These are phyloP conservation scores for Brachynemurus nebulosus DNA, from an alignment of 2,888 invertebrate genomes.

Conservation along the genomic window DNA sequence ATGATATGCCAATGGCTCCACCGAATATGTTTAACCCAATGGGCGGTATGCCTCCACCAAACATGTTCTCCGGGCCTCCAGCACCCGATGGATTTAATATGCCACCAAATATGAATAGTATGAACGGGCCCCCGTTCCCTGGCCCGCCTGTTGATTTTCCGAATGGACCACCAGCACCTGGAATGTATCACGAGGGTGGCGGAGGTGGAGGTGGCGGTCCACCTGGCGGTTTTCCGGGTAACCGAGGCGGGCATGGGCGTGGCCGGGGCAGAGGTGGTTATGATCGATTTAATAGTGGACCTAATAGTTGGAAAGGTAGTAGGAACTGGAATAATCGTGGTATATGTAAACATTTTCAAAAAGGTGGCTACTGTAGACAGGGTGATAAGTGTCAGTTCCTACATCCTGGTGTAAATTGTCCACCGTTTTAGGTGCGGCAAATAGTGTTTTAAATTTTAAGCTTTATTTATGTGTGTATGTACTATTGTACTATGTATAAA, in stretches of 20 bases:
- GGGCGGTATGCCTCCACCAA: constrained; percentile 28
- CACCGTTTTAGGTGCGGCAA: constrained; percentile 30
- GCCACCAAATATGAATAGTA: constrained; percentile 32
- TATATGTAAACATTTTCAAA: constrained; percentile 65
- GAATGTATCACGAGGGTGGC: constrained; percentile 23
- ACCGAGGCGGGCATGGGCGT: constrained; percentile 25
- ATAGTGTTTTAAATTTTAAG: neutral
- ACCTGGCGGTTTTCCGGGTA: constrained; percentile 15
- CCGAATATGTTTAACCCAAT: constrained; percentile 31
- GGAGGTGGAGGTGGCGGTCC: constrained; percentile 36
- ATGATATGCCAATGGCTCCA: constrained; percentile 19
- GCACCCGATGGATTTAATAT: constrained; percentile 24
- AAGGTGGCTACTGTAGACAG: constrained; percentile 66
- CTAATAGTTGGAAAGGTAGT: constrained; percentile 24
- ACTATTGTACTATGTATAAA: neutral
- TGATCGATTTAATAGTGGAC: constrained; percentile 22
- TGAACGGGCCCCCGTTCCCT: constrained; percentile 31
- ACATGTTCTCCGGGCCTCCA: constrained; percentile 21
- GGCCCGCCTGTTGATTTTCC: constrained; percentile 19
- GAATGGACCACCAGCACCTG: constrained; percentile 23
- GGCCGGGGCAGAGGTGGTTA: constrained; percentile 31
- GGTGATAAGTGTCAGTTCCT: constrained; percentile 72
- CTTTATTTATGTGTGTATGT: neutral
- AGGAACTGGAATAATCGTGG: constrained; percentile 39
- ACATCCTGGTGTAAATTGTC: constrained; percentile 58